phyloP scores from a whole-genome alignment of 2,888 invertebrate genomes.

The Corythucha ciliata region DNA sequence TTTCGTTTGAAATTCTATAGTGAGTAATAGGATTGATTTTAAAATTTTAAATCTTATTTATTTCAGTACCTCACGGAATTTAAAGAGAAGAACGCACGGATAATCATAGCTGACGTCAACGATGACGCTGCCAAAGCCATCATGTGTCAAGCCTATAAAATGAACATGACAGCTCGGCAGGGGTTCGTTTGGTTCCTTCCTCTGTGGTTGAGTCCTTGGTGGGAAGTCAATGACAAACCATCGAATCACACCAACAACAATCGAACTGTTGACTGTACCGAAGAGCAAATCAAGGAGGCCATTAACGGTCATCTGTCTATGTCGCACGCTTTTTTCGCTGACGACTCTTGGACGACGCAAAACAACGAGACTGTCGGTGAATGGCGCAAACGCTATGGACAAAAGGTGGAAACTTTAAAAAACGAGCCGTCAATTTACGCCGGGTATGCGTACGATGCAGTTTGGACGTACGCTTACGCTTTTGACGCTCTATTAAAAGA shows the following conservation, averaged over 20 bases:
- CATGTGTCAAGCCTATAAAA: conserved; percentile 69
- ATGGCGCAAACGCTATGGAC: conserved; percentile 49
- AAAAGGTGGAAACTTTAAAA: conserved; percentile 34
- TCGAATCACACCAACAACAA: conserved; percentile 7
- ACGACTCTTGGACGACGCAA: conserved; percentile 51
- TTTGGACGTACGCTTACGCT: conserved; percentile 69
- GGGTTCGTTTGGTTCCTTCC: conserved; percentile 85
- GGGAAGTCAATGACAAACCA: conserved; percentile 39
- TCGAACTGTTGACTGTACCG: conserved; percentile 4
- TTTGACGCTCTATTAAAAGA: conserved; percentile 54
- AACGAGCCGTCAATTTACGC: conserved; percentile 53
- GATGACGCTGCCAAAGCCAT: conserved; percentile 62
- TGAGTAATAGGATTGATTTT: too few species aligned
- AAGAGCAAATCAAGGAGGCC: conserved; percentile 44
- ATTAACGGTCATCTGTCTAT: conserved; percentile 64
- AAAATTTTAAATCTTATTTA: background rate
- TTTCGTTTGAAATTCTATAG: too few species aligned
- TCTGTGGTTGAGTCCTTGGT: conserved; percentile 54
- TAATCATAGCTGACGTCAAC: conserved; percentile 72
- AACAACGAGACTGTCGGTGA: conserved; percentile 54
- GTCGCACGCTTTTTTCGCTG: conserved; percentile 57
- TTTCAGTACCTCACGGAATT: conserved; percentile 54
- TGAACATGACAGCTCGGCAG: conserved; percentile 57
- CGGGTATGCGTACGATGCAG: conserved; percentile 70
- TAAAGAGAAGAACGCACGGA: conserved; percentile 55